Evolutionary conservation across 2,888 invertebrate genomes (phyloP).

Genomic region (Pecten maximus): DNA sequence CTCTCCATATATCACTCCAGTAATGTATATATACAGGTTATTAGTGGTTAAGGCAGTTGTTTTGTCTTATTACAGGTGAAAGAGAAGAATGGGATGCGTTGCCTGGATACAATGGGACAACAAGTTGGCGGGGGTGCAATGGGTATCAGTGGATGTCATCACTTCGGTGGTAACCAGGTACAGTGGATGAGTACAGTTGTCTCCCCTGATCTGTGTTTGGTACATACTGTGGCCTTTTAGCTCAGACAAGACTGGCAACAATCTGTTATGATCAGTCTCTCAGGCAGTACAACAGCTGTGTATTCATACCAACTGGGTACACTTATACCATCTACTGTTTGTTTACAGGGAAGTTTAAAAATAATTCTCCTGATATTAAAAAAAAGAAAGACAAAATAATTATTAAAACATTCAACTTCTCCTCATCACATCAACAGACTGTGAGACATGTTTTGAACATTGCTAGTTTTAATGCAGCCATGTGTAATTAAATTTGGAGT

Average conservation of each 20-base stretch:
- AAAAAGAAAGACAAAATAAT: too few relatives aligned
- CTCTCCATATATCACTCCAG: too few relatives aligned
- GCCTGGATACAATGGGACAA: conserved; percentile 97
- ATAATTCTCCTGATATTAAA: too few relatives aligned
- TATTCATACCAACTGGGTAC: not conserved
- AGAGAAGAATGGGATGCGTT: conserved; percentile 83
- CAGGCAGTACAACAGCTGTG: not conserved
- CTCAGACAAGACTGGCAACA: not conserved
- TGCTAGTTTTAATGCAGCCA: too few relatives aligned
- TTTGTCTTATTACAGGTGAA: conserved; percentile 71
- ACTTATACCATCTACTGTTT: not conserved
- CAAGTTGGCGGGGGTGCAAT: conserved; percentile 91
- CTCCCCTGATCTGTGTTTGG: conserved; percentile 11
- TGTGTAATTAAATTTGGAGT: too few relatives aligned
- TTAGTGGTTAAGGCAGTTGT: too few relatives aligned
- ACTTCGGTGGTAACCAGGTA: conserved; percentile 95
- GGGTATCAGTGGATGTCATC: conserved; percentile 96
- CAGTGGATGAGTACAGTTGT: conserved; percentile 53
- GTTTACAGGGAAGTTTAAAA: not conserved
- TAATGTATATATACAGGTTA: not conserved
- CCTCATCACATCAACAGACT: too few relatives aligned
- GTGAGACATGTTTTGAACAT: too few relatives aligned
- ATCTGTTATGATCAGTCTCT: not conserved
- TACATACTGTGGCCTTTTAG: not conserved
- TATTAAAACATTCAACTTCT: too few relatives aligned